A percentile compares a stretch with the other conserved stretches of the same genome.
Evolutionary conservation across 2,113 vertebrate species (phyloP).

Genomic region (Cebus imitator): DNA sequence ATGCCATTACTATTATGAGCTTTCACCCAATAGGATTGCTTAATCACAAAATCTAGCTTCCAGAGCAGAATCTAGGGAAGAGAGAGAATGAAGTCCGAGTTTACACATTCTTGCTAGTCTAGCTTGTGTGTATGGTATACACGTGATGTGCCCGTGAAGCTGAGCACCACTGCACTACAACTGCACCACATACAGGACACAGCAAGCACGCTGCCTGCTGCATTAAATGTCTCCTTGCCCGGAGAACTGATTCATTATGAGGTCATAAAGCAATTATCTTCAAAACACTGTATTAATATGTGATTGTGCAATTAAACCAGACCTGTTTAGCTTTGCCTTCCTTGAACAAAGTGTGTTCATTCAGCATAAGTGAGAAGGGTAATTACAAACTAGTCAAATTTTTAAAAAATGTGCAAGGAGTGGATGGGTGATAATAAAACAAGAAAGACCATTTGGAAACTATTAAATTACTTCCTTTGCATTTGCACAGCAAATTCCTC

Average conservation of each 20-base stretch:
- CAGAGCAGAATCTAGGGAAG: neutral
- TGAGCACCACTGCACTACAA: neutral
- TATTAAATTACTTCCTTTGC: neutral
- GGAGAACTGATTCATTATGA: conserved; percentile 60
- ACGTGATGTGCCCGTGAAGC: accelerated
- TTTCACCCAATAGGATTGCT: neutral
- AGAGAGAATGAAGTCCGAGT: neutral
- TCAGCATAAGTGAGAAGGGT: neutral
- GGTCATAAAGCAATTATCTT: conserved; percentile 56
- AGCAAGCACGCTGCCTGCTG: neutral
- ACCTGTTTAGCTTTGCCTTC: conserved; percentile 34
- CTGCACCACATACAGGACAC: neutral
- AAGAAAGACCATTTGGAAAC: neutral
- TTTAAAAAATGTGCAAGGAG: neutral
- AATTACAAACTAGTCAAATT: neutral
- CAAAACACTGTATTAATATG: conserved; percentile 12
- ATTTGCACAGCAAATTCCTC: neutral
- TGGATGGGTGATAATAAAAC: neutral
- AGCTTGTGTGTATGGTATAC: neutral
- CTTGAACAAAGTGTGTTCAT: conserved; percentile 13
- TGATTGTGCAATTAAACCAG: neutral
- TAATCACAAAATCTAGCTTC: neutral
- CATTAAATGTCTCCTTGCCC: neutral
- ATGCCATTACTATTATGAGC: neutral
- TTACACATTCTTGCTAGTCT: neutral